Percentiles rank a stretch among this genome's conserved stretches.
Evolutionary conservation across 2,113 vertebrate genomes (phyloP).

Genomic region (Myocastor coypus): DNA sequence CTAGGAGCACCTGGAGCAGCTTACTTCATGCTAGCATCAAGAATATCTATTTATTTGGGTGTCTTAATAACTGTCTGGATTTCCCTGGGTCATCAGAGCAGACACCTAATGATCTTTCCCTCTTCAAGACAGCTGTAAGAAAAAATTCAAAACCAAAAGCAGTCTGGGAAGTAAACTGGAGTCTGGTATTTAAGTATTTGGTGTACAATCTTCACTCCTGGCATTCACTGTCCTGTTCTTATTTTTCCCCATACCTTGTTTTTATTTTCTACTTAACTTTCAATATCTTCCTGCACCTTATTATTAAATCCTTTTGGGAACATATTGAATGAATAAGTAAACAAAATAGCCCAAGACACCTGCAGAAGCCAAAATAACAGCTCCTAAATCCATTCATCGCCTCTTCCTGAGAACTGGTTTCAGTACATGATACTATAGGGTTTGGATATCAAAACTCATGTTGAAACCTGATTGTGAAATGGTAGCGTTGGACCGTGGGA

Average conservation of each 20-base stretch:
- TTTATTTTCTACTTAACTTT: not conserved
- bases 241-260: not conserved
- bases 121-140: not conserved
- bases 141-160: not conserved
- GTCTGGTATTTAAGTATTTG: not conserved
- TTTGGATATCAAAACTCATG: not conserved
- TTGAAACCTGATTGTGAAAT: not conserved
- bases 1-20: not conserved
- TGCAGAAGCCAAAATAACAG: not conserved
- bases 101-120: not conserved
- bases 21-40: not conserved
- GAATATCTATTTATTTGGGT: not conserved
- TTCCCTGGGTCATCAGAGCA: not conserved
- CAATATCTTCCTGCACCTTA: not conserved
- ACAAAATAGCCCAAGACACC: not conserved
- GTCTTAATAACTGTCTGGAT: not conserved
- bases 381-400: not conserved
- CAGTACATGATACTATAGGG: not conserved
- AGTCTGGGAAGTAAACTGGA: not conserved
- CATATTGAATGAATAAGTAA: not conserved
- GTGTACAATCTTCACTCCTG: not conserved
- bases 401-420: not conserved
- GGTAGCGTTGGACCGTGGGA: not conserved
- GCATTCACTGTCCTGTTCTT: not conserved
- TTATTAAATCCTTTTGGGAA: constrained; percentile 6